Evolutionary conservation across 2,797 vertebrate genomes (phyloP).

Genomic region (Hybognathus amarus): DNA sequence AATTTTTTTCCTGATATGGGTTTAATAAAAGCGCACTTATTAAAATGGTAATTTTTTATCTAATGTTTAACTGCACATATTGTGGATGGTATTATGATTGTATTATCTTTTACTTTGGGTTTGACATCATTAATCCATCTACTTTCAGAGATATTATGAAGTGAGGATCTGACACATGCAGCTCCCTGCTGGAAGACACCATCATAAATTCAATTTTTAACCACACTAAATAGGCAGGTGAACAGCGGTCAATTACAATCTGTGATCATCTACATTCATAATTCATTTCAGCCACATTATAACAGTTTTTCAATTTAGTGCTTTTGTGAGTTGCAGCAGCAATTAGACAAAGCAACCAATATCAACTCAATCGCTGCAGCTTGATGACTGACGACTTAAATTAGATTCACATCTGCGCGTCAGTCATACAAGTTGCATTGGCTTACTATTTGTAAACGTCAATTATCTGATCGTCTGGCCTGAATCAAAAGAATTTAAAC

Average conservation of each 20-base stretch:
- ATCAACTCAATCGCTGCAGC: slow-evolving; percentile 31
- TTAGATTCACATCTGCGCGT: slow-evolving; percentile 45
- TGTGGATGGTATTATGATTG: slow-evolving; percentile 25
- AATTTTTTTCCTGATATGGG: slow-evolving; percentile 12
- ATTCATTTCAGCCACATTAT: slow-evolving; percentile 55
- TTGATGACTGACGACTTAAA: slow-evolving; percentile 32
- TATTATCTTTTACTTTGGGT: slow-evolving; percentile 38
- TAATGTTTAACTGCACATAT: slow-evolving; percentile 35
- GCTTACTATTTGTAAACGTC: slow-evolving; percentile 32
- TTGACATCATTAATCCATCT: slow-evolving; percentile 50
- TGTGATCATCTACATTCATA: slow-evolving; percentile 58
- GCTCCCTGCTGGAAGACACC: slow-evolving; percentile 50
- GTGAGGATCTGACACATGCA: slow-evolving; percentile 39
- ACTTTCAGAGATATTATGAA: slow-evolving; percentile 51
- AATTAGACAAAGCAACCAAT: slow-evolving; percentile 54
- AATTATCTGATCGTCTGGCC: background rate
- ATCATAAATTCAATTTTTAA: slow-evolving; percentile 57
- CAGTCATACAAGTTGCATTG: slow-evolving; percentile 18
- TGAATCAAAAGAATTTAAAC: background rate
- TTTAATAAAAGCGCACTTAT: slow-evolving; percentile 48
- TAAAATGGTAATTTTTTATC: slow-evolving; percentile 35
- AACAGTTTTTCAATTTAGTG: slow-evolving; percentile 56
- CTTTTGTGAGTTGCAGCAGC: slow-evolving; percentile 55
- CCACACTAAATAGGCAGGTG: slow-evolving; percentile 55
- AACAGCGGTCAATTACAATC: slow-evolving; percentile 58